Percentiles rank a stretch among this genome's conserved stretches.
These are phyloP conservation scores for Barbus barbus DNA, from an alignment of 2,113 vertebrate genomes.

Conservation along the genomic window DNA sequence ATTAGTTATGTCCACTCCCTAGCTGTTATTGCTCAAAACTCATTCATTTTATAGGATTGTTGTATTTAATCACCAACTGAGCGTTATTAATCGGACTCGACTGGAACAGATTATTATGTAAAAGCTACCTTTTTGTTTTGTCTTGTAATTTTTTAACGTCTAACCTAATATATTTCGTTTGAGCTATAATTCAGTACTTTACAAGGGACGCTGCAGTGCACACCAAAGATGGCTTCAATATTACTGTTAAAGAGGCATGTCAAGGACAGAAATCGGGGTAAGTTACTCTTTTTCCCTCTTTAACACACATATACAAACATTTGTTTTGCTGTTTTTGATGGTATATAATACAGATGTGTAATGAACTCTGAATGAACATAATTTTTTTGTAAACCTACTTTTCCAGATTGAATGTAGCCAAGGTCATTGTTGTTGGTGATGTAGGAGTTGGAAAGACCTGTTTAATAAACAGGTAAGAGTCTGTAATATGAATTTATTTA, in stretches of 20 bases:
- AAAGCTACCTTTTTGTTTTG: neutral
- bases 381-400: neutral
- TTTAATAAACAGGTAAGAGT: slow-evolving; percentile 90
- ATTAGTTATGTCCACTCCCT: neutral
- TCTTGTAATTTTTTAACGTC: neutral
- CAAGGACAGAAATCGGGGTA: slow-evolving; percentile 84
- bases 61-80: neutral
- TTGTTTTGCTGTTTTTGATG: neutral
- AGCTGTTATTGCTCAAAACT: neutral
- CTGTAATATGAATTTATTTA: neutral
- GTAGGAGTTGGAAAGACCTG: slow-evolving; percentile 94
- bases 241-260: slow-evolving; percentile 82
- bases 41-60: neutral
- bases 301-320: neutral
- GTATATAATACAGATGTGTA: neutral
- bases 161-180: neutral
- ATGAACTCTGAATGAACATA: neutral
- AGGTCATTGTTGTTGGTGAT: slow-evolving; percentile 94
- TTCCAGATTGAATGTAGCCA: slow-evolving; percentile 91
- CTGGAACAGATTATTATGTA: neutral
- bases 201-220: slow-evolving; percentile 85
- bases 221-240: slow-evolving; percentile 80
- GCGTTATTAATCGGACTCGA: neutral
- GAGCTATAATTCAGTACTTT: slow-evolving; percentile 75
- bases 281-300: slow-evolving; percentile 50